phyloP scores from a whole-genome alignment of 2,888 invertebrate species.

The Margaritifera margaritifera region DNA sequence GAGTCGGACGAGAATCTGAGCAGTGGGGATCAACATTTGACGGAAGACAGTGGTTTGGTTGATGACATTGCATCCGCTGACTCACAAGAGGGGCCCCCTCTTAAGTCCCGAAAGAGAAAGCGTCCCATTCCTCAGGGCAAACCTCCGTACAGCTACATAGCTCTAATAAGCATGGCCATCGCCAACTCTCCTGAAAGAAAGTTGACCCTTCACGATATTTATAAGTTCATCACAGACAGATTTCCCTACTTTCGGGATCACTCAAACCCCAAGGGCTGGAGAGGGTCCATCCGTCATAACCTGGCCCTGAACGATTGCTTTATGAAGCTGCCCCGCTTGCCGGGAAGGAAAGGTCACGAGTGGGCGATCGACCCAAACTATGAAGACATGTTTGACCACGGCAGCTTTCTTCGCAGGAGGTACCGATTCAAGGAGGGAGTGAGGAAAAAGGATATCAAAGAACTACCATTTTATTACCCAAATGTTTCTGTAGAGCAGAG shows the following conservation, averaged over 20 bases:
- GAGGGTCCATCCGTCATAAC: constrained; percentile 65
- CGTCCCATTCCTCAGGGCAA: constrained; percentile 60
- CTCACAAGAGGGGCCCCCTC: too few relatives aligned
- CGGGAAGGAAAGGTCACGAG: constrained; percentile 63
- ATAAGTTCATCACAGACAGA: constrained; percentile 56
- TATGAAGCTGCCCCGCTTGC: constrained; percentile 56
- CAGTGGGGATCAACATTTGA: too few relatives aligned
- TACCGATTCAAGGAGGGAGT: constrained; percentile 60
- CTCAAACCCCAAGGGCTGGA: constrained; percentile 60
- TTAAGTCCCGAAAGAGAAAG: constrained; percentile 47
- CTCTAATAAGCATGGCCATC: constrained; percentile 65
- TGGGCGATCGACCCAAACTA: constrained; percentile 64
- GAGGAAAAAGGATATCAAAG: constrained; percentile 17
- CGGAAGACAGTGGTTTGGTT: too few relatives aligned
- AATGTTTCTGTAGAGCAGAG: too few relatives aligned
- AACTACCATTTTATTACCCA: too few relatives aligned
- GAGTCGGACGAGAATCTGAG: too few relatives aligned
- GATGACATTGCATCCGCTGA: too few relatives aligned
- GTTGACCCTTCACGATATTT: constrained; percentile 59
- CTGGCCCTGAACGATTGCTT: constrained; percentile 67
- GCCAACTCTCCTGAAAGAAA: constrained; percentile 52
- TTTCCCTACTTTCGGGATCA: constrained; percentile 60
- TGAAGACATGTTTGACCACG: constrained; percentile 66
- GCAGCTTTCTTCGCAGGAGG: constrained; percentile 60
- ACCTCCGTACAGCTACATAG: constrained; percentile 67